A percentile compares a stretch with the other conserved stretches of the same genome.
These are phyloP conservation scores for Phataginus tetradactyla DNA, from an alignment of 2,797 vertebrate species.

Conservation along the genomic window DNA sequence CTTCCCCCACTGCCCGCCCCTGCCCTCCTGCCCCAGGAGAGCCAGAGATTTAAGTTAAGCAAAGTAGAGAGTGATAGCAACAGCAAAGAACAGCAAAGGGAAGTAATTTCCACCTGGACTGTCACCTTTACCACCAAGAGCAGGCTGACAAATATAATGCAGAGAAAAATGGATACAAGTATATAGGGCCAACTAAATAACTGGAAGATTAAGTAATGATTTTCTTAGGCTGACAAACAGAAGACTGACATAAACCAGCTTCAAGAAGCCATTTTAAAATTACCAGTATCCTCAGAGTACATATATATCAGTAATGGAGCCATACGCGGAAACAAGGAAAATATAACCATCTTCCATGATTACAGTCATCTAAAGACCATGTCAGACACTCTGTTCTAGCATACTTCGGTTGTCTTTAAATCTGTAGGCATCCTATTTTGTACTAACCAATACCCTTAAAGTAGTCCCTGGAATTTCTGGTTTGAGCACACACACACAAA, in stretches of 20 bases:
- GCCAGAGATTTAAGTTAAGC: neutral
- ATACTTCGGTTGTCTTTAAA: neutral
- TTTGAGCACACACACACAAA: neutral
- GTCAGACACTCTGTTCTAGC: neutral
- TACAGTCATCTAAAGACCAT: neutral
- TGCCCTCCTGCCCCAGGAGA: neutral
- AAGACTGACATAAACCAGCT: neutral
- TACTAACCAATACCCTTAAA: neutral
- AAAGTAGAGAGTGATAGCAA: neutral
- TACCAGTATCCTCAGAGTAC: neutral
- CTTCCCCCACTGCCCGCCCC: too few species aligned
- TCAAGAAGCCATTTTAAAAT: conserved; percentile 13
- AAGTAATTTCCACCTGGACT: neutral
- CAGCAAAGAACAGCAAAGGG: neutral
- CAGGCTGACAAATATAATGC: neutral
- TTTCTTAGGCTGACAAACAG: neutral
- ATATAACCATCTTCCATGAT: neutral
- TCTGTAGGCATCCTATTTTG: neutral
- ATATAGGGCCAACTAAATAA: neutral
- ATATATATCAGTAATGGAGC: neutral
- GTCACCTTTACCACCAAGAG: neutral
- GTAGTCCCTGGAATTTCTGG: neutral
- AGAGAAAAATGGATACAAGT: neutral
- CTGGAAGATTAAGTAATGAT: neutral
- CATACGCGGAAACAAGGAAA: neutral